These are phyloP conservation scores for Agonopterix subpropinquella DNA, from an alignment of 2,888 invertebrate species.

Conservation along the genomic window DNA sequence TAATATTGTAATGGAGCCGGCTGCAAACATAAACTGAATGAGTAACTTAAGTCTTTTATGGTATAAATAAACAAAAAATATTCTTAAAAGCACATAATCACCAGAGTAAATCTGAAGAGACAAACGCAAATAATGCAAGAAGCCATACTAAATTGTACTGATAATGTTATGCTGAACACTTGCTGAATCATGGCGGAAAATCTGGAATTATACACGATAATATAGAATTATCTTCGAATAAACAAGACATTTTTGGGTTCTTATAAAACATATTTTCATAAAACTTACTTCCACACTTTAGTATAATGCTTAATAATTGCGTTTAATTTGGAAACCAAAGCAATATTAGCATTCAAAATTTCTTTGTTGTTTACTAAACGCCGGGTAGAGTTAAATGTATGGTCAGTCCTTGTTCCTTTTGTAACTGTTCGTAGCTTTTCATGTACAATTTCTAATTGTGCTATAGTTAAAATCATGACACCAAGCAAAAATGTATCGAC, in stretches of 20 bases:
- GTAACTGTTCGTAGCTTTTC: constrained; percentile 35
- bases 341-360: too few relatives aligned
- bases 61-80: neutral
- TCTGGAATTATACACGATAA: constrained; percentile 27
- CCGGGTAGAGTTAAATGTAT: neutral
- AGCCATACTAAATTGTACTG: constrained; percentile 44
- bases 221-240: neutral
- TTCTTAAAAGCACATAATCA: too few relatives aligned
- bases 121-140: constrained; percentile 51
- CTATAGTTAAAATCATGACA: constrained; percentile 37
- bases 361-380: too few relatives aligned
- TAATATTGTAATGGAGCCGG: constrained; percentile 37
- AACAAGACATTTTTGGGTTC: too few relatives aligned
- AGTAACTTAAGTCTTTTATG: neutral
- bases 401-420: constrained; percentile 8
- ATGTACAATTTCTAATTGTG: constrained; percentile 44
- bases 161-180: constrained; percentile 37
- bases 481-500: constrained; percentile 46
- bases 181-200: constrained; percentile 39
- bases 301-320: constrained; percentile 35
- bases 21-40: constrained; percentile 22
- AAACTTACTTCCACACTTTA: constrained; percentile 37
- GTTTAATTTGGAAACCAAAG: constrained; percentile 24
- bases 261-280: too few relatives aligned
- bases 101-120: constrained; percentile 49